A percentile compares a stretch with the other conserved stretches of the same genome.
Conservation (phyloP, 2,888 invertebrate genomes). For the Epinotia demarniana region DNA sequence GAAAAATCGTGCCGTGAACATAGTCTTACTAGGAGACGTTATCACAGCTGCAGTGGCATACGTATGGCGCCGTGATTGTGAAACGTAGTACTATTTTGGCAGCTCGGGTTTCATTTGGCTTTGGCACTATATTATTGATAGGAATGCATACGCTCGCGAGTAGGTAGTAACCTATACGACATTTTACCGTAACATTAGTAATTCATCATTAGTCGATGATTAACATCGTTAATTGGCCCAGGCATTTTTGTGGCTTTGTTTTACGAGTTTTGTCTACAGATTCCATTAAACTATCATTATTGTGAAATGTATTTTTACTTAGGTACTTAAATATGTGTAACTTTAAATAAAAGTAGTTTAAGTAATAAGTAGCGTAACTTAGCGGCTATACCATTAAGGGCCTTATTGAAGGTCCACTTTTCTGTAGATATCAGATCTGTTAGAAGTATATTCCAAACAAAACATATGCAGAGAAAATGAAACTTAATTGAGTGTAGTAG, state of each 20-base stretch:
- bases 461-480: too few species aligned
- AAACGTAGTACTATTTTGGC: background rate
- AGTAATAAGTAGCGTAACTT: too few species aligned
- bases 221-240: background rate
- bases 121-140: background rate
- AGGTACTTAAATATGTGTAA: background rate
- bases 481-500: too few species aligned
- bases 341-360: background rate
- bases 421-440: too few species aligned
- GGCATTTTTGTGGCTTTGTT: background rate
- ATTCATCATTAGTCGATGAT: background rate
- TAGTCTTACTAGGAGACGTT: background rate
- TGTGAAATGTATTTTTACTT: background rate
- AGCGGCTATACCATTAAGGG: background rate
- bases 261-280: background rate
- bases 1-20: background rate
- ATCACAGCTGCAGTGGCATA: background rate
- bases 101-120: conserved; percentile 1
- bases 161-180: background rate
- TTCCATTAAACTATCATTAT: background rate
- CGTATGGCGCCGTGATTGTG: background rate
- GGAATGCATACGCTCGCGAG: background rate
- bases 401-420: too few species aligned
- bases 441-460: too few species aligned
- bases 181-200: background rate